Evolutionary conservation across 2,797 vertebrate genomes (phyloP).

Genomic region (Petrocephalus schoutedeni): DNA sequence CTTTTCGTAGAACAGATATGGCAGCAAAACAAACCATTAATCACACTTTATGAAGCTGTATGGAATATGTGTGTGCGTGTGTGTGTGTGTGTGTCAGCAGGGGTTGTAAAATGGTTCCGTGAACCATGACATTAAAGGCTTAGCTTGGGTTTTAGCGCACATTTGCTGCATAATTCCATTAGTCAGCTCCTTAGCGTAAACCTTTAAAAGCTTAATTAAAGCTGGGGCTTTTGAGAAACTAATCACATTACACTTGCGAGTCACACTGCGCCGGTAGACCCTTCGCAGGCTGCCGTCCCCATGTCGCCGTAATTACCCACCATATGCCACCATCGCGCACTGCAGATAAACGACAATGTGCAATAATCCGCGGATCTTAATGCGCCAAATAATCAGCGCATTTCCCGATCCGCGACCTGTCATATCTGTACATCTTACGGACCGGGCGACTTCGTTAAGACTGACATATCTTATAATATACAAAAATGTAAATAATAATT

Average conservation of each 20-base stretch:
- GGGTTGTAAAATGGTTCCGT: constrained; percentile 6
- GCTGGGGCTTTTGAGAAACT: constrained; percentile 19
- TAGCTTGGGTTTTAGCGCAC: constrained; percentile 6
- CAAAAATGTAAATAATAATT: background rate
- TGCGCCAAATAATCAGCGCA: background rate
- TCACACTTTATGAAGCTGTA: background rate
- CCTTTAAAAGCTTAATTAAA: constrained; percentile 22
- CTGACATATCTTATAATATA: constrained; percentile 8
- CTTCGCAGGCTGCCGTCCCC: background rate
- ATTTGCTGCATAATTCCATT: constrained; percentile 20
- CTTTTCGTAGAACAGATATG: background rate
- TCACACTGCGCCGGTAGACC: background rate
- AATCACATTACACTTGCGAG: constrained; percentile 5
- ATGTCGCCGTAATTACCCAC: constrained; percentile 14
- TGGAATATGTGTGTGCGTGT: background rate
- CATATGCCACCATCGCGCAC: background rate
- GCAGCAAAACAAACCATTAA: background rate
- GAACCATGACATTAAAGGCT: background rate
- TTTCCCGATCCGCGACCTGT: background rate
- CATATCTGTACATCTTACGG: background rate
- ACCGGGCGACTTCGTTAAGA: background rate
- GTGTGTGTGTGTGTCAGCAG: background rate
- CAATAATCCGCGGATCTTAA: background rate
- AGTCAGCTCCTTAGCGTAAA: constrained; percentile 17
- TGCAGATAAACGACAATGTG: background rate